A percentile compares a stretch with the other conserved stretches of the same genome.
Evolutionary conservation across 2,888 invertebrate genomes (phyloP).

Genomic region (Thyatira batis): DNA sequence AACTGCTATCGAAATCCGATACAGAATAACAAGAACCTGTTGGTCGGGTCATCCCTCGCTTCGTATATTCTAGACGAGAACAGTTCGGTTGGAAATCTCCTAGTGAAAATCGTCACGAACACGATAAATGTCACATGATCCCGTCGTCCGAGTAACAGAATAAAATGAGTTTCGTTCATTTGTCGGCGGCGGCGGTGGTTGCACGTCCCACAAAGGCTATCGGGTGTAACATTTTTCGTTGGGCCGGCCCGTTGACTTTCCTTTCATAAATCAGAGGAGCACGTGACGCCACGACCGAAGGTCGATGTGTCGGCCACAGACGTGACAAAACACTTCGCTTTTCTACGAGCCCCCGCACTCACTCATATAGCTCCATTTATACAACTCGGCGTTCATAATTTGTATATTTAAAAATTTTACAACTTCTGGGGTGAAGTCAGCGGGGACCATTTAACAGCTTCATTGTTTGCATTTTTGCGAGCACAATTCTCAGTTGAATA

Average conservation of each 20-base stretch:
- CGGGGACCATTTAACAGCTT: neutral
- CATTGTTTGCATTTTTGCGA: neutral
- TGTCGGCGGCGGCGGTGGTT: constrained; percentile 36
- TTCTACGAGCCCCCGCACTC: constrained; percentile 8
- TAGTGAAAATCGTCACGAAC: constrained; percentile 25
- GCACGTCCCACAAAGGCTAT: constrained; percentile 66
- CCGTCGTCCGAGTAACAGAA: constrained; percentile 54
- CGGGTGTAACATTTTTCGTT: constrained; percentile 63
- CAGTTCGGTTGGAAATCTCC: constrained; percentile 13
- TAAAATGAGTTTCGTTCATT: constrained; percentile 64
- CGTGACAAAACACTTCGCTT: constrained; percentile 64
- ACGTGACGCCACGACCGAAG: constrained; percentile 69
- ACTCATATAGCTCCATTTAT: constrained; percentile 1
- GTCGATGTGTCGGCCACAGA: constrained; percentile 59
- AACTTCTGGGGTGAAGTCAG: neutral
- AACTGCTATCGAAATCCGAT: neutral
- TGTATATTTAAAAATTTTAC: constrained; percentile 1
- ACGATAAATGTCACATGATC: constrained; percentile 51
- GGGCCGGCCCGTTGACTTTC: constrained; percentile 53
- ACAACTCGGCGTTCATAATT: neutral
- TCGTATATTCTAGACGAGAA: neutral
- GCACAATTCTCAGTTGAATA: neutral
- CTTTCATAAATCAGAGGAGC: constrained; percentile 71
- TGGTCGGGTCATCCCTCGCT: too few relatives aligned
- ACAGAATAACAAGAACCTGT: neutral